Evolutionary conservation across 2,113 vertebrate genomes (phyloP).

Genomic region (Ptychochromis oligacanthus): DNA sequence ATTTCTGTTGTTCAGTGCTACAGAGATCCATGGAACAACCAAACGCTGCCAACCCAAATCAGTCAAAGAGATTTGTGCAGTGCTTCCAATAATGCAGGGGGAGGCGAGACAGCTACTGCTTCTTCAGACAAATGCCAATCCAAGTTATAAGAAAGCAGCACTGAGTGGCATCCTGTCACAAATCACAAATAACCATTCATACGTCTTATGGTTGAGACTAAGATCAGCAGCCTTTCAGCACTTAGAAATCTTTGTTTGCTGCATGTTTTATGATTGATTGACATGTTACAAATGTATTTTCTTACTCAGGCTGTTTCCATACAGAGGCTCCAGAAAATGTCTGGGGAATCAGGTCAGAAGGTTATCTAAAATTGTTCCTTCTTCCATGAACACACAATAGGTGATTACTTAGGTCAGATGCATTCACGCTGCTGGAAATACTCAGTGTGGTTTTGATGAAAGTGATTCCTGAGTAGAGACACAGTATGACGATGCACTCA

Average conservation of each 20-base stretch:
- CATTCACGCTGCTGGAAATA: neutral
- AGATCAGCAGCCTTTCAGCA: neutral
- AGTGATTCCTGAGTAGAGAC: neutral
- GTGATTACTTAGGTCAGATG: neutral
- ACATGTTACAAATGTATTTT: neutral
- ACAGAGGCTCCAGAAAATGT: too few relatives aligned
- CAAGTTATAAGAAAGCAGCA: neutral
- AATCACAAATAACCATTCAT: neutral
- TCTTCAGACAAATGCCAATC: neutral
- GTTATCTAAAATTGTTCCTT: neutral
- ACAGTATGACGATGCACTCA: neutral
- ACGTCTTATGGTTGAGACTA: neutral
- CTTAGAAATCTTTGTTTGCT: too few relatives aligned
- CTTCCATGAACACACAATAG: neutral
- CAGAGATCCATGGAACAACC: constrained; percentile 18
- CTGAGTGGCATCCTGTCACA: neutral
- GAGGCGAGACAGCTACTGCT: neutral
- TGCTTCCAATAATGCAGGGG: neutral
- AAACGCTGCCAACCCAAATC: constrained; percentile 3
- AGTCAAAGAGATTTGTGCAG: constrained; percentile 8
- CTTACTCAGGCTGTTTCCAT: too few relatives aligned
- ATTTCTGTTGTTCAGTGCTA: neutral
- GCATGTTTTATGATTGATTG: too few relatives aligned
- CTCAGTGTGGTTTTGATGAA: neutral
- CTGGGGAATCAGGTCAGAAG: neutral